Base-by-base conservation (phyloP, 2,113 vertebrate species). In the Cyanoramphus novaezelandiae region DNA sequence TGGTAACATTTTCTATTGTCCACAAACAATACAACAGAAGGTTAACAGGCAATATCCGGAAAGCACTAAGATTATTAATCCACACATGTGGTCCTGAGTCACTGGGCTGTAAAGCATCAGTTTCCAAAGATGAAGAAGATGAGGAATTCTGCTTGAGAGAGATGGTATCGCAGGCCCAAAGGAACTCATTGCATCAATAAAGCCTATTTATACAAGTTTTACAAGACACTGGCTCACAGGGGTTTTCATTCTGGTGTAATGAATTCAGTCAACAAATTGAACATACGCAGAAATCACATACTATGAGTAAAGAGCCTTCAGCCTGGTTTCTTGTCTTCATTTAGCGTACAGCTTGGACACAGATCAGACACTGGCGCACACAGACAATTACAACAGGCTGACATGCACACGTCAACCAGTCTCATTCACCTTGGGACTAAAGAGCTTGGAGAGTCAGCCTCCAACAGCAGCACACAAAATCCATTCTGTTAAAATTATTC, bases 31-130 rank as follows among this genome's bases (percentile, higher is more conserved):
- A 88, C 70, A 85, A 85, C 41, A 93, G 94, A 97, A 96, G 93
- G 89, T 92, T 93, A 97, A 92, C 20, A 79, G 74, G 85, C 92
- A 92, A 79, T 83, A 93, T 94, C 83, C 11, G 6, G 84, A 94
- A 92, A 39, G 52, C 70, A 39, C 50, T 59, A 52, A 60, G 27
- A 93, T 87, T 88, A 81, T 96, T 88, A 97, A 94, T 92, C 82
- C 82, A 94, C 5, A 25, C 63, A 93, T 83, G 93, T 92, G 94
- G 93, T 96, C 95, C 90, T 96, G 92, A 97, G 91, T 97, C 91
- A 97, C 29, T 82, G 86, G 79, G 92, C 77, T 97, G 71, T 95
- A 95, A 86, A 95, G 95, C 28, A 86, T 67, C 72, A 79, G 50
- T 83, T 96, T 96, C 92, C 92, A 97, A 88, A 93, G 86, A 93